Evolutionary conservation across 2,888 invertebrate genomes (phyloP).

Genomic region (Parnassius smintheus): DNA sequence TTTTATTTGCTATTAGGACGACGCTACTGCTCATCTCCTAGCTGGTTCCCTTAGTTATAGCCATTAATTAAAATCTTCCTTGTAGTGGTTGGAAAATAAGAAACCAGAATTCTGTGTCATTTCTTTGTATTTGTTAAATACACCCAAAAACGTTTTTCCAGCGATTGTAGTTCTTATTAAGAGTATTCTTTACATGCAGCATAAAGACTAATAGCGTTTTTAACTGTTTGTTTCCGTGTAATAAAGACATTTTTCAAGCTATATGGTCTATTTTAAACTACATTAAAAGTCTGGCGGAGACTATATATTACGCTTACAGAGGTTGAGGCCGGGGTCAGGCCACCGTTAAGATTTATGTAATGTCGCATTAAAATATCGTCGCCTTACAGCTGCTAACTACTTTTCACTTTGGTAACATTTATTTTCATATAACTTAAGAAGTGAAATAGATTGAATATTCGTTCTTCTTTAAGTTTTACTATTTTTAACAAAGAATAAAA

Average conservation of each 20-base stretch:
- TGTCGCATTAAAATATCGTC: conserved; percentile 22
- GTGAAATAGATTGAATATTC: too few relatives aligned
- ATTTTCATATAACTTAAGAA: not conserved
- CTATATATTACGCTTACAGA: conserved; percentile 15
- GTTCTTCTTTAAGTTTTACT: too few relatives aligned
- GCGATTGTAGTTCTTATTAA: too few relatives aligned
- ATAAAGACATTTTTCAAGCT: not conserved
- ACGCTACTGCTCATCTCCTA: too few relatives aligned
- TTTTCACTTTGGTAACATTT: conserved; percentile 12
- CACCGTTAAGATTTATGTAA: conserved; percentile 22
- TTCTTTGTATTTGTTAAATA: too few relatives aligned
- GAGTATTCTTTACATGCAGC: not conserved
- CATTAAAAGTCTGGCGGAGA: conserved; percentile 16
- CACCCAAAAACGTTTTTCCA: too few relatives aligned
- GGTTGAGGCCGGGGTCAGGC: conserved; percentile 11
- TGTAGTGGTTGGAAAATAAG: too few relatives aligned
- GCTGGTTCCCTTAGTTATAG: too few relatives aligned
- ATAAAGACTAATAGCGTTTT: not conserved
- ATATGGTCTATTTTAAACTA: conserved; percentile 14
- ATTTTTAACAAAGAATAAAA: too few relatives aligned
- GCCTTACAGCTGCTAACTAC: conserved; percentile 16
- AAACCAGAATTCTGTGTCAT: too few relatives aligned
- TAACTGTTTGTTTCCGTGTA: conserved; percentile 4
- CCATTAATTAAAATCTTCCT: too few relatives aligned
- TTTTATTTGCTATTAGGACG: too few relatives aligned